Conservation (phyloP, 2,888 invertebrate species). For the Strigamia transsilvanica region DNA sequence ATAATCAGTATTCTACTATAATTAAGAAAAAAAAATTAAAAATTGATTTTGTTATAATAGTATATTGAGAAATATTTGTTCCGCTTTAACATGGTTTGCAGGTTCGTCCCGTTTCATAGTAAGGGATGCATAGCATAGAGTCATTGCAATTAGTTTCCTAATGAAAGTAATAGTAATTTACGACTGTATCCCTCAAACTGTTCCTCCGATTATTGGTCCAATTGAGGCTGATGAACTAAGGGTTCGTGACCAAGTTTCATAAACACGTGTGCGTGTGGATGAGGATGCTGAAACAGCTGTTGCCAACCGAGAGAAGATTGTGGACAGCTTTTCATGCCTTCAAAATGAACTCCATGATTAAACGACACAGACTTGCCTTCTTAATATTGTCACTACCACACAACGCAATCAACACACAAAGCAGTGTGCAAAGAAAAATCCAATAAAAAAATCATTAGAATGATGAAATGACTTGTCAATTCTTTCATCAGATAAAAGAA, state of each 20-base stretch:
- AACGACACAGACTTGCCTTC: constrained; percentile 20
- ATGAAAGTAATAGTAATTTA: constrained; percentile 20
- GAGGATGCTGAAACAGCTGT: constrained; percentile 20
- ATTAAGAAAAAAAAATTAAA: no score
- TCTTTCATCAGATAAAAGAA: neutral
- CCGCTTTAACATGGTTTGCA: neutral
- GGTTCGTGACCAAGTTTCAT: constrained; percentile 20
- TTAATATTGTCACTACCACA: constrained; percentile 20
- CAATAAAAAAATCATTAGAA: constrained; percentile 20
- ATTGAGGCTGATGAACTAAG: constrained; percentile 20
- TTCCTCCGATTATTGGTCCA: constrained; percentile 20
- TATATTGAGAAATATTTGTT: neutral
- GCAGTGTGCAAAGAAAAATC: neutral
- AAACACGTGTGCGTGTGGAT: constrained; percentile 1
- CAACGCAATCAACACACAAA: constrained; percentile 20
- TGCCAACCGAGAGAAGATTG: constrained; percentile 12
- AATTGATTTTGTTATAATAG: neutral
- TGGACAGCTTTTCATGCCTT: constrained; percentile 20
- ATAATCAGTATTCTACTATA: no score
- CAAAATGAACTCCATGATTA: constrained; percentile 20
- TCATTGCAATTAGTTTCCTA: constrained; percentile 15
- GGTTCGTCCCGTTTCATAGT: neutral
- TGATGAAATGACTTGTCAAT: constrained; percentile 20
- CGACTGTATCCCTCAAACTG: constrained; percentile 20
- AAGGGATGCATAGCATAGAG: neutral